phyloP scores from a whole-genome alignment of 2,113 vertebrate genomes.

The Colossoma macropomum region DNA sequence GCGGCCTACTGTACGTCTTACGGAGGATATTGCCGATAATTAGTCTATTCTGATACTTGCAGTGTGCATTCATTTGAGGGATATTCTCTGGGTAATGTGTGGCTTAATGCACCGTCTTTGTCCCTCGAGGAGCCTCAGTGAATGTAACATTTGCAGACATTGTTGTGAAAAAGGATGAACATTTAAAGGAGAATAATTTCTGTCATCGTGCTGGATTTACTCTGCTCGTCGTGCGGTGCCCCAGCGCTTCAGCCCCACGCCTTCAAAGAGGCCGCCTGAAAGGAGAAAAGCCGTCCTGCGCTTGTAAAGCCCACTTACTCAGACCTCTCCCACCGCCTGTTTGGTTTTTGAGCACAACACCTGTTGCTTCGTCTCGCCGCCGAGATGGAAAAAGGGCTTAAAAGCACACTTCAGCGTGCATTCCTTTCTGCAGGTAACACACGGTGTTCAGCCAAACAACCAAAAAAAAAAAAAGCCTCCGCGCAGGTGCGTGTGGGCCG shows the following conservation, averaged over 20 bases:
- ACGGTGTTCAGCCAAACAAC: conserved; percentile 32
- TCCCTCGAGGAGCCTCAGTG: neutral
- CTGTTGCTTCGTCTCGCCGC: conserved; percentile 56
- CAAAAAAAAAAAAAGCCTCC: neutral
- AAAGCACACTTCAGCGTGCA: conserved; percentile 23
- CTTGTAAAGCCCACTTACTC: neutral
- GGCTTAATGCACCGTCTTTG: no score
- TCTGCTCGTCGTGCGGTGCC: neutral
- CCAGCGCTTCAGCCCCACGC: neutral
- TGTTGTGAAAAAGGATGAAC: conserved; percentile 12
- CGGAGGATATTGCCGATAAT: neutral
- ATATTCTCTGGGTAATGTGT: no score
- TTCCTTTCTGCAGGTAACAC: conserved; percentile 56
- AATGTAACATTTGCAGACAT: conserved; percentile 11
- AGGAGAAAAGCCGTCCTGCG: neutral
- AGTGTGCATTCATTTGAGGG: no score
- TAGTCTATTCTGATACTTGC: no score
- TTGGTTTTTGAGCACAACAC: conserved; percentile 56
- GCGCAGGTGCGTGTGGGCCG: conserved; percentile 38
- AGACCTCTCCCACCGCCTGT: conserved; percentile 51
- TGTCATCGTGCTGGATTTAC: conserved; percentile 27
- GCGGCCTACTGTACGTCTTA: neutral
- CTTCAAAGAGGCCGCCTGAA: neutral
- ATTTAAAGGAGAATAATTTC: conserved; percentile 21
- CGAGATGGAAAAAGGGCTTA: neutral